Percentiles rank a stretch among this genome's conserved stretches.
Evolutionary conservation across 2,888 invertebrate genomes (phyloP).

Genomic region (Ptychoptera contaminata): DNA sequence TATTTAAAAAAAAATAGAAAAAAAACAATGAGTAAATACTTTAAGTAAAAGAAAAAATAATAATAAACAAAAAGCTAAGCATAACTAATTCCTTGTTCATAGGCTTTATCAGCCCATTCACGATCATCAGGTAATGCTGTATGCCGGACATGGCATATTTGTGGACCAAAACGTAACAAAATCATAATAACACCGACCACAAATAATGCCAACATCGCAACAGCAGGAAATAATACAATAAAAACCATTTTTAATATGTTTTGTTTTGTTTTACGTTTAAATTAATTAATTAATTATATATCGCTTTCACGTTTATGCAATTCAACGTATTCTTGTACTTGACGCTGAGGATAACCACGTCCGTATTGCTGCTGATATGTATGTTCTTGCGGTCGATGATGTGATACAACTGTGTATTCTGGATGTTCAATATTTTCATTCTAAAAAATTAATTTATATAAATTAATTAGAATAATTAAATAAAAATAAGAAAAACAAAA

Average conservation of each 20-base stretch:
- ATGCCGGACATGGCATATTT: constrained; percentile 54
- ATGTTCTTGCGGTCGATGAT: constrained; percentile 5
- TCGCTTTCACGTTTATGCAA: constrained; percentile 68
- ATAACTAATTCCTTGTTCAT: constrained; percentile 29
- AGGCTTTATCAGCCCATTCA: constrained; percentile 43
- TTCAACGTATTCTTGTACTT: constrained; percentile 37
- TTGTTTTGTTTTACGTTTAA: constrained; percentile 11
- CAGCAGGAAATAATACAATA: constrained; percentile 62
- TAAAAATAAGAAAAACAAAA: not conserved
- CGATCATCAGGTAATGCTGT: constrained; percentile 45
- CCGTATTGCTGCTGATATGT: constrained; percentile 10
- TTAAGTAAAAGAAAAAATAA: not conserved
- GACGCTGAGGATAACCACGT: constrained; percentile 16
- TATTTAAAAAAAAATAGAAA: too few relatives aligned
- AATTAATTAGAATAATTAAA: too few relatives aligned
- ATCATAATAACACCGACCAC: constrained; percentile 59
- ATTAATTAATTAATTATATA: constrained; percentile 42
- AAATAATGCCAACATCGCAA: constrained; percentile 55
- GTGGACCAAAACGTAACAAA: constrained; percentile 58
- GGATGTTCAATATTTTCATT: constrained; percentile 15
- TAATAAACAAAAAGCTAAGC: constrained; percentile 15
- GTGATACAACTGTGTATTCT: constrained; percentile 15
- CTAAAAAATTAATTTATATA: constrained; percentile 1
- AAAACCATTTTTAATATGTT: constrained; percentile 40
- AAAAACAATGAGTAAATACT: too few relatives aligned